A percentile compares a stretch with the other conserved stretches of the same genome.
These are phyloP conservation scores for Thymelicus sylvestris DNA, from an alignment of 2,888 invertebrate genomes.

Conservation along the genomic window DNA sequence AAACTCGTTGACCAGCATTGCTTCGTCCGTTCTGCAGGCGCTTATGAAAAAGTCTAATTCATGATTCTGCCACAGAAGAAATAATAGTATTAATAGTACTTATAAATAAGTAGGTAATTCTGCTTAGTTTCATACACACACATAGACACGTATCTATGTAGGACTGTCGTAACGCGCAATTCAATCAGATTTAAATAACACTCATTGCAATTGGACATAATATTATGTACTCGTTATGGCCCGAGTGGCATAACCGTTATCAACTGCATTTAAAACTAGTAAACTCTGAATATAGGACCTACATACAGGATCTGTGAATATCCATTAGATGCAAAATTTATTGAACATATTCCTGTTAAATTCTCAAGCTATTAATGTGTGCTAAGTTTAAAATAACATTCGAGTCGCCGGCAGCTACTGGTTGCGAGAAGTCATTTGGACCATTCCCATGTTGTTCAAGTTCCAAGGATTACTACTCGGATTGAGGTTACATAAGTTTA, in stretches of 20 bases:
- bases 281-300: background rate
- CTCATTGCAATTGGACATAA: too few relatives aligned
- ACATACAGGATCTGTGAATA: background rate
- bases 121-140: too few relatives aligned
- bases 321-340: background rate
- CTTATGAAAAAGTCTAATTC: too few relatives aligned
- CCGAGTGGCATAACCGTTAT: background rate
- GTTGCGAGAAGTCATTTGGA: conserved; percentile 22
- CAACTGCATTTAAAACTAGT: background rate
- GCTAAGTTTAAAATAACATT: background rate
- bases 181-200: too few relatives aligned
- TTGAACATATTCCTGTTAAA: background rate
- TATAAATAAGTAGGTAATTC: too few relatives aligned
- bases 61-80: too few relatives aligned
- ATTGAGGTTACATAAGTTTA: conserved; percentile 15
- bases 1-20: too few relatives aligned
- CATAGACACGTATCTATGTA: too few relatives aligned
- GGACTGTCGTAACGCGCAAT: too few relatives aligned
- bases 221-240: too few relatives aligned
- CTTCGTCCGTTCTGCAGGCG: too few relatives aligned
- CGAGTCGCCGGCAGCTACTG: background rate
- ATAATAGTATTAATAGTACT: too few relatives aligned
- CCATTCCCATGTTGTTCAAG: conserved; percentile 22
- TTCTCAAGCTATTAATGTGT: background rate
- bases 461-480: conserved; percentile 27